Base-by-base conservation (phyloP, 53 echinoderm and acorn worm species). In the Paelopatides confundens region DNA sequence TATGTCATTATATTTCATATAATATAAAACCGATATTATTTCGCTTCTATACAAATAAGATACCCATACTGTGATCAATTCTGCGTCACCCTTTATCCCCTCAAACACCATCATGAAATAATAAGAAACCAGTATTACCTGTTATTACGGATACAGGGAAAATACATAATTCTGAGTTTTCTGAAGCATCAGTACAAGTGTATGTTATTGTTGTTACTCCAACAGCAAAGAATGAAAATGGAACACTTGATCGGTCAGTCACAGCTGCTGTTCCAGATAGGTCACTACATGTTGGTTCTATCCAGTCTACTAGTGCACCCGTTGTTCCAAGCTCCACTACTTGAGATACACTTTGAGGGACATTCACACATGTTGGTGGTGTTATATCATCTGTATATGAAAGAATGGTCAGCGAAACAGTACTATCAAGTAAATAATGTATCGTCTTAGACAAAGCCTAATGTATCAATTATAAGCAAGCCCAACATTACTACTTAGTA, bases 151-250 rank as follows among this genome's bases (percentile, higher is more conserved):
- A 18, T 7, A 62, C 84, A 33, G 18, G 63, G 29, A 63, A 63
- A 63, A 17, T 63, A 21, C 84, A 63, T 18, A 12, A 18, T 35
- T 63, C 84, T 33, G 9, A 36, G 84, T 38, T 32, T 17, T 40
- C 63, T 33, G 87, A 85, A 87, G 81, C 39, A 37, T 71, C 74
- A 35, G 40, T 71, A 39, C 74, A 71, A 15, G 86, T 90, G 68
- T 94, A 94, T 12, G 90, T 87, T 2, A 94, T 88, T 32, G 6
- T 30, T 8, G 95, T 90, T 4, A 63, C 26, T 39, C 92, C 95
- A 0, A 92, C 52, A 15, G 30, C 10, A 62, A 94, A 90, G 62
- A 81, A 46, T 0, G 70, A 17, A 13, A 79, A 81, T 28, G 95
- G 89, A 31, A 52, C 12, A 39, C 35, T 30, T 71, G 74, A 71